These are phyloP conservation scores for Pollenia angustigena DNA, from an alignment of 2,888 invertebrate genomes.

Conservation along the genomic window DNA sequence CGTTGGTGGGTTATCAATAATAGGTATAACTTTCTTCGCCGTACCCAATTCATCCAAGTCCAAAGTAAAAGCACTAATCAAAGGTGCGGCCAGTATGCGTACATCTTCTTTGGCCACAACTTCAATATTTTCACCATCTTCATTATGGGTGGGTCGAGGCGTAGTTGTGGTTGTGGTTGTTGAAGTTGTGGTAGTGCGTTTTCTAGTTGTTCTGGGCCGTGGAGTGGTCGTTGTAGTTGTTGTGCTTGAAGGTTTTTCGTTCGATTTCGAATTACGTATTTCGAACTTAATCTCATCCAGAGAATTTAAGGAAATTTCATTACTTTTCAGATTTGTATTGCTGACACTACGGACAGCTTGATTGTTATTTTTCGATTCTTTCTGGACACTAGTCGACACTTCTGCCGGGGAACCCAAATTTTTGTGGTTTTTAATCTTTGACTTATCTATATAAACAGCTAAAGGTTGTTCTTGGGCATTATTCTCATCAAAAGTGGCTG, in stretches of 20 bases:
- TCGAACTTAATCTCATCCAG: constrained; percentile 82
- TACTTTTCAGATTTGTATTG: constrained; percentile 78
- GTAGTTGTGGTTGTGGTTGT: constrained; percentile 87
- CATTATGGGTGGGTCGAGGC: constrained; percentile 88
- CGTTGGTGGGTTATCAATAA: constrained; percentile 84
- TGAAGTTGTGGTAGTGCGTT: constrained; percentile 84
- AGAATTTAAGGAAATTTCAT: constrained; percentile 81
- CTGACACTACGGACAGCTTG: constrained; percentile 83
- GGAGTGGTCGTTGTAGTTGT: constrained; percentile 80
- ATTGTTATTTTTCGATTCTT: constrained; percentile 76
- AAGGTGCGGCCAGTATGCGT: constrained; percentile 92
- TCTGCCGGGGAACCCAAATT: constrained; percentile 72
- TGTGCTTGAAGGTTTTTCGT: constrained; percentile 82
- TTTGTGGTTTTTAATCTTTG: constrained; percentile 77
- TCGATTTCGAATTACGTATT: constrained; percentile 82
- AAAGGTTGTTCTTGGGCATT: constrained; percentile 81
- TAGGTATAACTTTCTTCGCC: constrained; percentile 92
- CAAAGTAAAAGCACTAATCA: constrained; percentile 93
- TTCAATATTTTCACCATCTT: constrained; percentile 88
- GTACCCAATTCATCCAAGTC: constrained; percentile 91
- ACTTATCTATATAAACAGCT: constrained; percentile 80
- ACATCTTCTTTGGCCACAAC: constrained; percentile 89
- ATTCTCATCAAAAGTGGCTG: constrained; percentile 83
- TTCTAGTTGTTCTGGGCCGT: constrained; percentile 85
- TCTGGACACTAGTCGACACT: constrained; percentile 50